Evolutionary conservation across 2,113 vertebrate species (phyloP), one percentile per base, ranked within the genome.

Genomic region (Pelecanus crispus): DNA sequence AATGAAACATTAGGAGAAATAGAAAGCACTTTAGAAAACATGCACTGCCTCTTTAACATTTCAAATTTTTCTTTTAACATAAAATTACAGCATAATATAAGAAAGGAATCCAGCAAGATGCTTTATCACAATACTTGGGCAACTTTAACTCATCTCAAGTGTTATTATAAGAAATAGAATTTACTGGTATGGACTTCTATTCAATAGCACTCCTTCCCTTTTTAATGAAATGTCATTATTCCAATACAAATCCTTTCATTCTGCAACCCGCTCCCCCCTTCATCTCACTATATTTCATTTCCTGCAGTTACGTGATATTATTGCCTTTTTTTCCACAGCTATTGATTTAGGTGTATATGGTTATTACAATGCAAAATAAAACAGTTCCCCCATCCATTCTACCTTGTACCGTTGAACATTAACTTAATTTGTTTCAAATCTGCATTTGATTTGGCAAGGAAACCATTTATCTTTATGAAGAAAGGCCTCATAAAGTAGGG

Each of bases 141-240:
- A 98, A 98, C 92, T 98, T 97, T 98, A 98, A 98, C 98, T 98
- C 97, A 96, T 98, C 97, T 98, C 97, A 98, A 98, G 97, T 98
- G 97, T 98, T 98, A 98, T 98, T 98, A 98, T 97, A 98, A 98
- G 98, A 98, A 98, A 98, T 92, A 98, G 97, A 98, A 99, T 98
- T 98, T 98, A 99, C 98, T 98, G 96, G 97, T 97, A 97, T 98
- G 98, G 97, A 97, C 97, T 98, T 98, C 98, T 98, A 98, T 97
- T 98, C 98, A 98, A 98, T 98, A 97, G 97, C 92, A 95, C 94
- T 97, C 97, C 97, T 98, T 98, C 96, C 93, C 79, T 98, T 97
- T 98, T 98, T 99, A 99, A 99, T 99, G 98, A 99, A 99, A 99
- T 99, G 98, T 98, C 98, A 98, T 98, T 98, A 99, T 99, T 99